A percentile compares a stretch with the other conserved stretches of the same genome.
Conservation (phyloP, 2,113 vertebrate species). For the Hydrochoerus hydrochaeris region DNA sequence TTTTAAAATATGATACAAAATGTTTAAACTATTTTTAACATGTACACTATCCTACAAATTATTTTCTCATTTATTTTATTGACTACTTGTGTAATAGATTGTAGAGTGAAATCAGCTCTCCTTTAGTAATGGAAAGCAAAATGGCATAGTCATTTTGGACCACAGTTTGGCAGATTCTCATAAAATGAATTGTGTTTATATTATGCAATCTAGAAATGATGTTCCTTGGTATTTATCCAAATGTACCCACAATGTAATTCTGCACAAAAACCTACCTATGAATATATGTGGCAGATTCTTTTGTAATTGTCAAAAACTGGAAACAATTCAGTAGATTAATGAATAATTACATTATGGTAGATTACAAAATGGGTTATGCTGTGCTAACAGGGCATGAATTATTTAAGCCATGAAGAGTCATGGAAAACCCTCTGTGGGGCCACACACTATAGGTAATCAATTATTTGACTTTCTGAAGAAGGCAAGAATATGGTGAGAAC, state of each 20-base stretch:
- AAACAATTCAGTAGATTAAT: not conserved
- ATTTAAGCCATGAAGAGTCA: not conserved
- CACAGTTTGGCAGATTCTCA: not conserved
- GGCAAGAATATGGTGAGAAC: not conserved
- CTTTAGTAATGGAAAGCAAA: not conserved
- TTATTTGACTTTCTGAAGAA: not conserved
- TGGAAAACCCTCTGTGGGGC: too few relatives aligned
- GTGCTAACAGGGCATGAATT: not conserved
- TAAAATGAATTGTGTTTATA: not conserved
- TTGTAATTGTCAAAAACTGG: not conserved
- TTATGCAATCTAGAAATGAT: too few relatives aligned
- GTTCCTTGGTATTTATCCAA: not conserved
- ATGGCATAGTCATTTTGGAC: not conserved
- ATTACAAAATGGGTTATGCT: not conserved
- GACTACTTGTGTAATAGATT: not conserved
- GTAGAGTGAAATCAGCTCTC: too few relatives aligned
- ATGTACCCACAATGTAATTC: too few relatives aligned
- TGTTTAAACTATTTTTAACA: not conserved
- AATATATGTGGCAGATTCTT: not conserved
- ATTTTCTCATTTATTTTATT: not conserved
- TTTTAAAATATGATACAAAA: not conserved
- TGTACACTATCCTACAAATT: not conserved
- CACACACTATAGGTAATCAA: too few relatives aligned
- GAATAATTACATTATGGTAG: not conserved
- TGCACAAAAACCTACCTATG: not conserved